Evolutionary conservation across 2,888 invertebrate genomes (phyloP).

Genomic region (Diarsia dahlii): DNA sequence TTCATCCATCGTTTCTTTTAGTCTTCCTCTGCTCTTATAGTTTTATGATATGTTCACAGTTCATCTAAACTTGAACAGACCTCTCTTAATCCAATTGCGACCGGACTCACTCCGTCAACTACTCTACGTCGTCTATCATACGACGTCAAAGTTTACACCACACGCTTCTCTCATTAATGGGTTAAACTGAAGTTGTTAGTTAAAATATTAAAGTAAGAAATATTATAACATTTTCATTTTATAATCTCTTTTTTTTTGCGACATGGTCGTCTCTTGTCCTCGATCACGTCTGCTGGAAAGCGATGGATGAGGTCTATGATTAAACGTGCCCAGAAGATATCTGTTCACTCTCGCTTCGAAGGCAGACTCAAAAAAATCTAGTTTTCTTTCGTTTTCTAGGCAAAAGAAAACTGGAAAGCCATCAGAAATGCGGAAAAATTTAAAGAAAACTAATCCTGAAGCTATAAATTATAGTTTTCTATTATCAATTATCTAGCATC

Average conservation of each 20-base stretch:
- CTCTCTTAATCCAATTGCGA: not conserved
- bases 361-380: not conserved
- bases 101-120: not conserved
- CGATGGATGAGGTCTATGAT: too few species aligned
- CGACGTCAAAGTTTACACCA: conserved; percentile 23
- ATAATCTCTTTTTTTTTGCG: not conserved
- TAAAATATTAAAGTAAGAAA: not conserved
- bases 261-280: too few species aligned
- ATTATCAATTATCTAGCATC: too few species aligned
- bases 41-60: not conserved
- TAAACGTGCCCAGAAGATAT: too few species aligned
- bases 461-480: too few species aligned
- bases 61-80: not conserved
- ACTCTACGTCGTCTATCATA: conserved; percentile 29
- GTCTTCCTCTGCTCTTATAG: not conserved
- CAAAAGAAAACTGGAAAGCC: not conserved
- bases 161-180: conserved; percentile 28
- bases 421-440: not conserved
- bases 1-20: not conserved
- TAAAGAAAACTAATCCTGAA: not conserved
- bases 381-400: not conserved
- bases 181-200: not conserved
- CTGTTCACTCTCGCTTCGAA: too few species aligned
- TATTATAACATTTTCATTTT: not conserved
- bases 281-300: too few species aligned